Percentiles rank a stretch among this genome's conserved stretches.
phyloP scores from a whole-genome alignment of 2,888 invertebrate genomes.

The Eumerus sabulonum region DNA sequence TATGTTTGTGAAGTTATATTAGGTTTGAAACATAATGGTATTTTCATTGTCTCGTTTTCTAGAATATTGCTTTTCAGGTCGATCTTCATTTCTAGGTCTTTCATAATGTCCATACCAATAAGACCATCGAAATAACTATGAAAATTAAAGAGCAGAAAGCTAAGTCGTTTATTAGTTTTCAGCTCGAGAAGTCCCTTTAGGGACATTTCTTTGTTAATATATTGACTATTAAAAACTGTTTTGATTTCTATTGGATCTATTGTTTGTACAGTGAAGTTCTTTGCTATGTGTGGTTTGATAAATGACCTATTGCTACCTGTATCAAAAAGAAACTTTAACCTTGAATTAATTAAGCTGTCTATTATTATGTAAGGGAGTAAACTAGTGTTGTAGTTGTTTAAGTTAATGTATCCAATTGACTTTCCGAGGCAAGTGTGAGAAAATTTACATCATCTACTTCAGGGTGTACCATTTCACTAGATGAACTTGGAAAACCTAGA shows the following conservation, averaged over 20 bases:
- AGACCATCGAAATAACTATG: conserved; percentile 39
- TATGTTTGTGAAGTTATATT: conserved; percentile 40
- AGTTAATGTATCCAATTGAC: no score
- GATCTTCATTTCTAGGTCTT: conserved; percentile 10
- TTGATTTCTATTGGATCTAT: no score
- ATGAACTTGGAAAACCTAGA: not conserved
- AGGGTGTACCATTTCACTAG: conserved; percentile 4
- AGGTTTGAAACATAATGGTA: conserved; percentile 23
- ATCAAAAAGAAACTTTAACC: no score
- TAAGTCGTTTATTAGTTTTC: conserved; percentile 32
- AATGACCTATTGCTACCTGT: no score
- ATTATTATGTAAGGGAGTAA: no score
- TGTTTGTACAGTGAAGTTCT: no score
- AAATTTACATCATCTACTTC: conserved; percentile 64
- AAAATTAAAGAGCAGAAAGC: conserved; percentile 34
- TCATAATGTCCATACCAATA: conserved; percentile 32
- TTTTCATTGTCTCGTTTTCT: not conserved
- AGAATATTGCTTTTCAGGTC: conserved; percentile 5
- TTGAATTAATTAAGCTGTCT: conserved; percentile 30
- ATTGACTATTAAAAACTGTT: no score
- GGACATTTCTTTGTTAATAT: conserved; percentile 14
- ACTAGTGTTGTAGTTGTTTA: no score
- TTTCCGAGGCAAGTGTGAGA: conserved; percentile 48
- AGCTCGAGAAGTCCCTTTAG: conserved; percentile 41
- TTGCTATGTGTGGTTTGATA: no score